Base-by-base conservation (phyloP, 2,888 invertebrate genomes). In the Anticlea derivata region DNA sequence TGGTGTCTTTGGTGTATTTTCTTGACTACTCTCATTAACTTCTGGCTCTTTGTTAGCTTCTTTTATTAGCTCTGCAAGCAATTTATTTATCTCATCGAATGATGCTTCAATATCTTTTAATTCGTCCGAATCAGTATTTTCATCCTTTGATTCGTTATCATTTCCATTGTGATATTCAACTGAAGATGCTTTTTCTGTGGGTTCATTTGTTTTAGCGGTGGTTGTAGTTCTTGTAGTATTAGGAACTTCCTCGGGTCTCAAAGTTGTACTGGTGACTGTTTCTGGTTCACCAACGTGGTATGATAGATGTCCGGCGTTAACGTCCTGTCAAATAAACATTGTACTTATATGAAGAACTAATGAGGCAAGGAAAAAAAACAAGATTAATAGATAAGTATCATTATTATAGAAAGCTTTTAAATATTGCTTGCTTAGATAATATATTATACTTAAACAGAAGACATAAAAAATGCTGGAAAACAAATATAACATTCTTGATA, bases 271-370 rank as follows among this genome's bases (percentile, higher is more conserved):
- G 22, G 35, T 40, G 1, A 30, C 26, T 3, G 7, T 33, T 20
- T 51, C 49, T 33, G 29, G 24, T 30, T 50, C 34, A 8, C 55
- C 58, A 1, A 55, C 47, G 12, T 47, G 13, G 22, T 55, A 58
- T 12, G n/a, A 4, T 1, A 46, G 11, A 38, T 43, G 43, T 6
- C 10, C 7, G 1, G 41, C 26, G 7, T 45, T 46, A 7, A 41
- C 31, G 5, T 46, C 54, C 54, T 54, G 41, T 20, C 1, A 24
- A 40, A 29, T 7, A 31, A 20, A 10, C 2, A 22, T 17, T 22
- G 23, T 12, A 17, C 17, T 17, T 17, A 17, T 17, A 17, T 17
- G 17, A 17, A 17, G 4, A 17, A 17, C 17, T 17, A 17, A 17
- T n/a, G n/a, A n/a, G n/a, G n/a, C n/a, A n/a, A n/a, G n/a, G n/a